phyloP scores from a whole-genome alignment of 2,888 invertebrate species.

The Hetaerina titia region DNA sequence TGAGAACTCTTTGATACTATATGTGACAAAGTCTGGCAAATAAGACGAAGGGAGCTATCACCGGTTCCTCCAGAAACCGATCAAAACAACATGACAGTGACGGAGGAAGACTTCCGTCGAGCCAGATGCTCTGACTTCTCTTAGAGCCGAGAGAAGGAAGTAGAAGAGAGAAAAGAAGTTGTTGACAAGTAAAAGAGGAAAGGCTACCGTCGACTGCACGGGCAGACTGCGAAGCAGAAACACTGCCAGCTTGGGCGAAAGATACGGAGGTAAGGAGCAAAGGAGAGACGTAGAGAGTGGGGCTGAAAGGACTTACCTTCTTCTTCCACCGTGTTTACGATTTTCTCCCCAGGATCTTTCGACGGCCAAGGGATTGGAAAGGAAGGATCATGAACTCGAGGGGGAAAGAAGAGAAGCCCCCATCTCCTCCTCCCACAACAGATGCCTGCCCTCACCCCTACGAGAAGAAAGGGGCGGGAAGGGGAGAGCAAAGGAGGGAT shows the following conservation, averaged over 20 bases:
- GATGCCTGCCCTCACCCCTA: background rate
- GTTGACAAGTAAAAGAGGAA: conserved; percentile 34
- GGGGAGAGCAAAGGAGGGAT: background rate
- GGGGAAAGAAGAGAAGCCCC: background rate
- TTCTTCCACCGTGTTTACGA: conserved; percentile 39
- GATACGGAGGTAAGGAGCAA: background rate
- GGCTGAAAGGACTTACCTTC: conserved; percentile 40
- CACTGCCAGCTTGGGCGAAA: conserved; percentile 8
- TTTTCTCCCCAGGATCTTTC: conserved; percentile 38
- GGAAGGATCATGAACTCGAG: conserved; percentile 12
- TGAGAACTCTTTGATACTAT: background rate
- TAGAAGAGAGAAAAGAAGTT: conserved; percentile 23
- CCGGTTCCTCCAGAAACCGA: background rate
- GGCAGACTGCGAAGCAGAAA: background rate
- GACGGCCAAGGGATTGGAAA: background rate
- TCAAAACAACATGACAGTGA: conserved; percentile 48
- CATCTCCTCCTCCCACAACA: conserved; percentile 15
- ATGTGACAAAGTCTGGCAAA: background rate
- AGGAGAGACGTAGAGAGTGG: background rate
- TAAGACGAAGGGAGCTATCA: background rate
- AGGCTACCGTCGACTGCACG: conserved; percentile 29
- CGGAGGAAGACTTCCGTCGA: conserved; percentile 12
- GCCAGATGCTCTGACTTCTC: background rate
- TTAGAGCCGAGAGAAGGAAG: background rate
- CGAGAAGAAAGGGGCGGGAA: background rate